Evolutionary conservation across 2,888 invertebrate genomes (phyloP), one percentile per base, ranked within the genome.

Genomic region (Limnephilus auricula): DNA sequence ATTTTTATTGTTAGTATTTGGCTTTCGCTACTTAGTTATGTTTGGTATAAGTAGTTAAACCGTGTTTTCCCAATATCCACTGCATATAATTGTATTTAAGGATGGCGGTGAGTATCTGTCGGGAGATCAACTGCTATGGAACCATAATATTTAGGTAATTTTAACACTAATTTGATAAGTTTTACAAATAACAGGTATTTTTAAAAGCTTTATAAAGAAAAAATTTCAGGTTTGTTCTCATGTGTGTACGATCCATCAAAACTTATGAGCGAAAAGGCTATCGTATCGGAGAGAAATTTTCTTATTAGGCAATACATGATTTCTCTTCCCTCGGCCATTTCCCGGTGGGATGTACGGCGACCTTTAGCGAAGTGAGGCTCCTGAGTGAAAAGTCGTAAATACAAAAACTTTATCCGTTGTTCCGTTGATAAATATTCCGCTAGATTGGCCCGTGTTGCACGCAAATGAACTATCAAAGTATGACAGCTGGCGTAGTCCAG

Each of bases 311-410:
- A 65, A 65, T 25, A 65, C 65, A 65, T n/a, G 65, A 9, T 25
- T 65, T 65, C 25, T 65, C 65, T 65, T 25, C n/a, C 65, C 25
- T 65, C 6, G 9, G 25, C 9, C 65, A 65, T 65, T 65, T n/a
- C 65, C 65, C 65, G 65, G 25, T 6, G 65, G 65, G n/a, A 65
- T 25, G 25, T n/a, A n/a, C 6, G 9, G 65, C n/a, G 65, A 65
- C 65, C 25, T 25, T 0, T 6, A 1, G 10, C 40, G 65, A 9
- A 65, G n/a, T 65, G 65, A n/a, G 65, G 65, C 65, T 65, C 65
- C 65, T 65, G 65, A 65, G 65, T 65, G 65, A 65, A 65, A 65
- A 65, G 65, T 65, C 65, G 65, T 65, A 65, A 65, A 65, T 65
- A 65, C 65, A 65, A 65, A 65, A 65, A 65, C 65, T 65, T 65